These are phyloP conservation scores for Hylaeus anthracinus DNA, from an alignment of 1,140 invertebrate species.

Conservation along the genomic window DNA sequence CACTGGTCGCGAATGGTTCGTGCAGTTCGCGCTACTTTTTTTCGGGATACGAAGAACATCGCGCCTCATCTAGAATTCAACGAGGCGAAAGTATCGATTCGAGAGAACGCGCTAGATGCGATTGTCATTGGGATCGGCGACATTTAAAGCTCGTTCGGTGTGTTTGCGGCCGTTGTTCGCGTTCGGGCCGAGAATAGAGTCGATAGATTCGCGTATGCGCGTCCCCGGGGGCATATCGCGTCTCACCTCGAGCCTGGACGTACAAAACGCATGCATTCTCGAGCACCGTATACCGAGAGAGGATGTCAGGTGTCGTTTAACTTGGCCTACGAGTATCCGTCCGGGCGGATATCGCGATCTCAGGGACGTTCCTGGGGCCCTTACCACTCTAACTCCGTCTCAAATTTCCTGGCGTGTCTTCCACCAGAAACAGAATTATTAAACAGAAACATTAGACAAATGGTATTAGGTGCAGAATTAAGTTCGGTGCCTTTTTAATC, in stretches of 20 bases:
- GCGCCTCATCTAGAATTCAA: background rate
- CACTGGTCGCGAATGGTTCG: background rate
- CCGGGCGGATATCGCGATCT: background rate
- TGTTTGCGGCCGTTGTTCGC: slow-evolving; percentile 24
- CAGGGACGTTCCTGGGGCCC: too few species aligned
- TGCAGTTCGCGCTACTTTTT: background rate
- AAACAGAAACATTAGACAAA: too few species aligned
- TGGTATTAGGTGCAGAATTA: too few species aligned
- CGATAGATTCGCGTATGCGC: background rate
- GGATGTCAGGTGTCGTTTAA: too few species aligned
- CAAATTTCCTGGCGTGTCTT: too few species aligned
- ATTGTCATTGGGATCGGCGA: slow-evolving; percentile 5
- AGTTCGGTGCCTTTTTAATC: too few species aligned
- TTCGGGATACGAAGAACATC: background rate
- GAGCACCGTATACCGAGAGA: background rate
- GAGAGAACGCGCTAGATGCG: slow-evolving; percentile 7
- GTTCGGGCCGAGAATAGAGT: slow-evolving; percentile 45
- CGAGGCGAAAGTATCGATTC: slow-evolving; percentile 5
- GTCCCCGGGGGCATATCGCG: background rate
- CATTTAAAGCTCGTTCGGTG: slow-evolving; percentile 15
- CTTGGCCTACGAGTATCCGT: background rate
- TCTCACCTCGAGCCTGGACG: background rate
- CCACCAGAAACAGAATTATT: too few species aligned
- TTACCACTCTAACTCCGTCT: too few species aligned
- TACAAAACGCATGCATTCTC: background rate